Percentiles rank a stretch among this genome's conserved stretches.
Evolutionary conservation across 2,888 invertebrate species (phyloP).

Genomic region (Cryptocephalus primarius): DNA sequence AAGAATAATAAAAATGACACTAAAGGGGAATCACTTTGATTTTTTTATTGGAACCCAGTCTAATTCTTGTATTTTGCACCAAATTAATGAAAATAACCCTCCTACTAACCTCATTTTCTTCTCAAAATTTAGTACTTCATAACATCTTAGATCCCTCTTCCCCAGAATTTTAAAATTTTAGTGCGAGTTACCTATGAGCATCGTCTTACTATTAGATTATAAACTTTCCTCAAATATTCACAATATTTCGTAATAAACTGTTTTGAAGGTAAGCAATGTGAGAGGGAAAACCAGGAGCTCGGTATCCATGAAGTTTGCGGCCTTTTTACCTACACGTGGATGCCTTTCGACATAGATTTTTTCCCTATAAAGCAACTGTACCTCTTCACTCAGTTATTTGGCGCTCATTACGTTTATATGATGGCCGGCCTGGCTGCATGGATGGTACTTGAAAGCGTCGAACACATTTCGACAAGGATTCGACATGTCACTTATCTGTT

Average conservation of each 20-base stretch:
- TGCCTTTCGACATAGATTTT: slow-evolving; percentile 12
- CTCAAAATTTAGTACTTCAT: no score
- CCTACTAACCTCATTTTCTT: no score
- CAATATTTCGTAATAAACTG: background rate
- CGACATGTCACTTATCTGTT: slow-evolving; percentile 7
- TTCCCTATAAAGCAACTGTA: slow-evolving; percentile 8
- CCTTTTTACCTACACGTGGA: slow-evolving; percentile 9
- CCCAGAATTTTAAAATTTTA: no score
- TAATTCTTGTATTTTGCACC: no score
- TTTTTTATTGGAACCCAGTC: no score
- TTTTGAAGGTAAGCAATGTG: slow-evolving; percentile 3
- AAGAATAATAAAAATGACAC: no score
- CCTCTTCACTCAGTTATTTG: slow-evolving; percentile 6
- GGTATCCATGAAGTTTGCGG: slow-evolving; percentile 8
- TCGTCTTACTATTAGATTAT: no score
- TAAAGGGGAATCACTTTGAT: no score
- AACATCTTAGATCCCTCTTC: no score
- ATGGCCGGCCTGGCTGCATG: slow-evolving; percentile 6
- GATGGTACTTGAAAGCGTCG: slow-evolving; percentile 7
- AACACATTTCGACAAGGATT: slow-evolving; percentile 6
- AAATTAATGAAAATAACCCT: no score
- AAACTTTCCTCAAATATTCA: no score
- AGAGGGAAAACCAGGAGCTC: slow-evolving; percentile 4
- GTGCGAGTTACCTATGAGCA: no score
- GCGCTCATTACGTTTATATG: slow-evolving; percentile 7